Evolutionary conservation across 2,797 vertebrate species (phyloP), one percentile per base, ranked within the genome.

Genomic region (Protonibea diacanthus): DNA sequence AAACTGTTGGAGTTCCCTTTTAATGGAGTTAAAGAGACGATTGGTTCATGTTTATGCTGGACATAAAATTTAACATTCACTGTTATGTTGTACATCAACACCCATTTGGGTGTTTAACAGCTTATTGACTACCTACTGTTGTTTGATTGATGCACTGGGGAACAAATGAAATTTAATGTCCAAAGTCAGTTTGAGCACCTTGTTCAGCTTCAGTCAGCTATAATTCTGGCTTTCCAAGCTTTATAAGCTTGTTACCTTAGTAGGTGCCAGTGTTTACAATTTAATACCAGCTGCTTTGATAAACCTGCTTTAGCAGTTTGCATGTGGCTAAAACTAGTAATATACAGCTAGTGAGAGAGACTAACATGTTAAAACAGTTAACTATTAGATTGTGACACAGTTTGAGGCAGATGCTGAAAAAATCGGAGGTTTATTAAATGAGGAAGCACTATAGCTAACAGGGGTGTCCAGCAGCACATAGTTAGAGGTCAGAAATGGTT

Each of bases 401-500:
- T 8, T 38, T 20, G 40, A 57, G 18, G 25, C 6, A 68, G 45
- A 68, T 38, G 4, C 12, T 51, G 25, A 72, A 62, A 61, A 61
- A 76, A 10, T 33, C 4, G 3, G 12, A 45, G 23, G 69, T 65
- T 61, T 65, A 23, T n/a, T 23, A 61, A 59, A 3, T 8, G 21
- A 8, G 20, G 48, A 73, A 12, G 6, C 2, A n/a, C 10, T 18
- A 25, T 55, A 51, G 68, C 68, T 52, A 69, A 60, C 17, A n/a
- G 58, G 18, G 51, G 6, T 49, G n/a, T 49, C 18, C 33, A 38
- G 33, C 63, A 63, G 27, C 21, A 25, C 40, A 21, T 42, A 70
- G 59, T 45, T 60, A 71, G 42, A 71, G 68, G 63, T 86, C 65
- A 71, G 64, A 33, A 74, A 42, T 53, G 42, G 66, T 70, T 84